Evolutionary conservation across 2,888 invertebrate genomes (phyloP).

Genomic region (Sialis lutaria): DNA sequence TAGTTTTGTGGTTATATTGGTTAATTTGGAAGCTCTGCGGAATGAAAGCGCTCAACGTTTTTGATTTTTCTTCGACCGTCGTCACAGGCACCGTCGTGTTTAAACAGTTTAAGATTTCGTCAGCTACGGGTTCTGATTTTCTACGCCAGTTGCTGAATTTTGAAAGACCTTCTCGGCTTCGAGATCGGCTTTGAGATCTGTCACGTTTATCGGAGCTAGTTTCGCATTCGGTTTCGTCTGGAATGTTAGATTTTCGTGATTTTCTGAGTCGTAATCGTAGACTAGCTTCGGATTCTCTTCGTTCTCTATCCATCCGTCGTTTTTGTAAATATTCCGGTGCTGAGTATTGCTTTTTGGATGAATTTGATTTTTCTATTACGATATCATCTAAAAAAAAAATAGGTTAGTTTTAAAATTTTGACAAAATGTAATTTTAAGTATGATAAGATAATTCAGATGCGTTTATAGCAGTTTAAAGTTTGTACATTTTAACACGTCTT

Average conservation of each 20-base stretch:
- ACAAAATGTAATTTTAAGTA: slow-evolving; percentile 4
- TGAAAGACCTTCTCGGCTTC: slow-evolving; percentile 32
- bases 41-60: background rate
- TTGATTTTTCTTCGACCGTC: slow-evolving; percentile 18
- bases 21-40: slow-evolving; percentile 15
- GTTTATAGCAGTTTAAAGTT: no score
- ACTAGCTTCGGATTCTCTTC: slow-evolving; percentile 45
- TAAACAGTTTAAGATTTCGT: background rate
- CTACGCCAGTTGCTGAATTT: slow-evolving; percentile 49
- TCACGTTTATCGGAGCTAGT: slow-evolving; percentile 16
- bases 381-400: slow-evolving; percentile 35
- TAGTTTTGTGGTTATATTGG: slow-evolving; percentile 45
- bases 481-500: no score
- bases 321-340: slow-evolving; percentile 85
- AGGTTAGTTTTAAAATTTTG: background rate
- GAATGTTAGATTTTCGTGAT: slow-evolving; percentile 26
- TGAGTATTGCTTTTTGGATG: slow-evolving; percentile 47
- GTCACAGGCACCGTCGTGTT: slow-evolving; percentile 17
- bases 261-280: slow-evolving; percentile 40
- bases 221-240: slow-evolving; percentile 8
- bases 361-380: slow-evolving; percentile 38
- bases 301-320: slow-evolving; percentile 54
- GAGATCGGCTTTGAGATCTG: slow-evolving; percentile 28
- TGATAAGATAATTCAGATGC: no score
- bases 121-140: slow-evolving; percentile 52